Percentiles rank a stretch among this genome's conserved stretches.
These are phyloP conservation scores for Loris lydekkerianus DNA, from an alignment of 2,797 vertebrate genomes.

Conservation along the genomic window DNA sequence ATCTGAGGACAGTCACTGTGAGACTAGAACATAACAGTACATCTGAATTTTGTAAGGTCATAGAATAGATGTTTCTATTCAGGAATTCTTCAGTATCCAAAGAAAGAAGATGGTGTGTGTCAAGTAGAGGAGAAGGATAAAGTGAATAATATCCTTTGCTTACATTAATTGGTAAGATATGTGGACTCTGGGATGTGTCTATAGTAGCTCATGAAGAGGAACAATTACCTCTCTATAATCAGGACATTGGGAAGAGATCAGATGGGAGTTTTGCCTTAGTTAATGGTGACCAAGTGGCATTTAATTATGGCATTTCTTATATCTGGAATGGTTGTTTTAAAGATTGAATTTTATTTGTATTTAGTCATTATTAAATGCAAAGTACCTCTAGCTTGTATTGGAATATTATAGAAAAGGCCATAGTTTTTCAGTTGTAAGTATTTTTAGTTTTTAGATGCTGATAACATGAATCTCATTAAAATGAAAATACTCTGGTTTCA, in stretches of 20 bases:
- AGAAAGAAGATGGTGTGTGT: slow-evolving; percentile 64
- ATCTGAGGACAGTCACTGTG: slow-evolving; percentile 77
- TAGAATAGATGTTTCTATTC: slow-evolving; percentile 82
- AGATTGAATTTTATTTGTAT: slow-evolving; percentile 57
- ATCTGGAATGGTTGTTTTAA: not conserved
- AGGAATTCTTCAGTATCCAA: slow-evolving; percentile 78
- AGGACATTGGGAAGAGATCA: slow-evolving; percentile 33
- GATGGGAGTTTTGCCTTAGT: slow-evolving; percentile 42
- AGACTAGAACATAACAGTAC: slow-evolving; percentile 74
- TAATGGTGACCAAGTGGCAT: slow-evolving; percentile 40
- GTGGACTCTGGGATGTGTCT: slow-evolving; percentile 32
- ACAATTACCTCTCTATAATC: slow-evolving; percentile 39
- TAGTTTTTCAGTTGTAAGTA: not conserved
- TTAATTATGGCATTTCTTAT: slow-evolving; percentile 29
- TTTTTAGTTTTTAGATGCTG: not conserved
- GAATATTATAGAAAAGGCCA: not conserved
- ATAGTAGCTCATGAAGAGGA: not conserved
- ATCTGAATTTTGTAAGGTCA: slow-evolving; percentile 82
- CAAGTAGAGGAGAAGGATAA: slow-evolving; percentile 58
- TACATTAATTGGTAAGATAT: slow-evolving; percentile 67
- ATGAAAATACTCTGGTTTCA: not conserved
- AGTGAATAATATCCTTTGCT: slow-evolving; percentile 47
- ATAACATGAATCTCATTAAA: not conserved
- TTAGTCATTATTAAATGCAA: slow-evolving; percentile 52
- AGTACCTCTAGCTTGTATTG: not conserved